Conservation (phyloP, 2,888 invertebrate genomes). For the Drosophila pseudotakahashii region DNA sequence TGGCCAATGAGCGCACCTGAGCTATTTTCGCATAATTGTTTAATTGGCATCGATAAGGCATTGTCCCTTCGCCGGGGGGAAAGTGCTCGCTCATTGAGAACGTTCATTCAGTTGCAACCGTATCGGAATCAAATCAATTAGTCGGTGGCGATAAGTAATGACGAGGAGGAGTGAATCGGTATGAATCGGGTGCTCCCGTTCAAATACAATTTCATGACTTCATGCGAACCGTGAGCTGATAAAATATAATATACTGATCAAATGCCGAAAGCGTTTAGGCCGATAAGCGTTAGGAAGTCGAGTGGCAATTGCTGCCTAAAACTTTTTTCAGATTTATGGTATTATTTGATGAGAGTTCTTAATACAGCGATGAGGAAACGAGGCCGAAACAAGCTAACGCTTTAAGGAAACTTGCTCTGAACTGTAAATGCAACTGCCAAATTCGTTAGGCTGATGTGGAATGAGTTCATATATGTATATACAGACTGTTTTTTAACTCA, state of each 20-base stretch:
- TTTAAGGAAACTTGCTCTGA: conserved; percentile 64
- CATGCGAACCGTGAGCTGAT: conserved; percentile 28
- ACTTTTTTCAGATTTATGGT: conserved; percentile 61
- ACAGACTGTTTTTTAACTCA: conserved; percentile 9
- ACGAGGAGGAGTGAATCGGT: conserved; percentile 1
- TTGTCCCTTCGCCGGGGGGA: conserved; percentile 16
- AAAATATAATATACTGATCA: conserved; percentile 23
- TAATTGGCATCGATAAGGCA: conserved; percentile 53
- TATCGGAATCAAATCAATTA: conserved; percentile 35
- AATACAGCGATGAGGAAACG: conserved; percentile 59
- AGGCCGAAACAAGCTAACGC: conserved; percentile 10
- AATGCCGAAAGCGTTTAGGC: conserved; percentile 43
- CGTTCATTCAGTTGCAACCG: conserved; percentile 21
- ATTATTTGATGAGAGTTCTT: conserved; percentile 39
- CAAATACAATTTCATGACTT: conserved; percentile 43
- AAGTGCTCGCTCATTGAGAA: conserved; percentile 31
- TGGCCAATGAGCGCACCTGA: conserved; percentile 50
- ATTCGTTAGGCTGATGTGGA: conserved; percentile 45
- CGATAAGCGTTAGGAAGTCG: conserved; percentile 45
- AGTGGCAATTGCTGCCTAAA: conserved; percentile 66
- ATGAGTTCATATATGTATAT: neutral
- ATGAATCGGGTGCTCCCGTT: conserved; percentile 31
- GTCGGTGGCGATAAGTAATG: conserved; percentile 26
- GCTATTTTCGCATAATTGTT: conserved; percentile 72
- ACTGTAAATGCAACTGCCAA: conserved; percentile 54